phyloP scores from a whole-genome alignment of 2,888 invertebrate genomes.

The Osmoderma eremita region DNA sequence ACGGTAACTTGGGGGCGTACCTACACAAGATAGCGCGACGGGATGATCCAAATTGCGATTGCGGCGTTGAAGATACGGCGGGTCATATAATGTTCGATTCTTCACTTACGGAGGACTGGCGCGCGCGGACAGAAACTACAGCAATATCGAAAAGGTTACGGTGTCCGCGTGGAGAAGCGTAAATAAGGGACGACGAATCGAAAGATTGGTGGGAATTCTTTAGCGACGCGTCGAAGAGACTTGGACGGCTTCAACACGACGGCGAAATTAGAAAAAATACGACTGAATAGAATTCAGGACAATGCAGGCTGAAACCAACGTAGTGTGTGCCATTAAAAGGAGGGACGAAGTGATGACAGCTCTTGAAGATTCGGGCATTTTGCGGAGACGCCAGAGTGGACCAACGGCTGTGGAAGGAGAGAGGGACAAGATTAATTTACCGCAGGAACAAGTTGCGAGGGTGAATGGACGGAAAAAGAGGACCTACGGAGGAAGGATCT shows the following conservation, averaged over 20 bases:
- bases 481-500: too few relatives aligned
- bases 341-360: too few relatives aligned
- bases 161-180: not conserved
- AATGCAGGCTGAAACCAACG: too few relatives aligned
- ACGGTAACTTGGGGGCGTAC: slow-evolving; percentile 18
- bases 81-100: slow-evolving; percentile 11
- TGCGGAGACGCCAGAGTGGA: too few relatives aligned
- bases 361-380: too few relatives aligned
- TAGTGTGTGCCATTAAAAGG: too few relatives aligned
- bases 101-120: slow-evolving; percentile 1
- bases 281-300: too few relatives aligned
- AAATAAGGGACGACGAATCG: not conserved
- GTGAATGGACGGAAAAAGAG: too few relatives aligned
- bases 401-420: too few relatives aligned
- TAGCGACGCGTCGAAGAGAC: not conserved
- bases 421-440: too few relatives aligned
- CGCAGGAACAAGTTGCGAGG: too few relatives aligned
- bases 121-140: not conserved
- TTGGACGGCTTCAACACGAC: not conserved
- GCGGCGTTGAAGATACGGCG: slow-evolving; percentile 19
- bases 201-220: slow-evolving; percentile 5
- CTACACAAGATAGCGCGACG: slow-evolving; percentile 9
- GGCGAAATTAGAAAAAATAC: too few relatives aligned
- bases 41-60: slow-evolving; percentile 2
- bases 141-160: not conserved